Evolutionary conservation across 1,140 invertebrate genomes (phyloP).

Genomic region (Brachionus rubens): DNA sequence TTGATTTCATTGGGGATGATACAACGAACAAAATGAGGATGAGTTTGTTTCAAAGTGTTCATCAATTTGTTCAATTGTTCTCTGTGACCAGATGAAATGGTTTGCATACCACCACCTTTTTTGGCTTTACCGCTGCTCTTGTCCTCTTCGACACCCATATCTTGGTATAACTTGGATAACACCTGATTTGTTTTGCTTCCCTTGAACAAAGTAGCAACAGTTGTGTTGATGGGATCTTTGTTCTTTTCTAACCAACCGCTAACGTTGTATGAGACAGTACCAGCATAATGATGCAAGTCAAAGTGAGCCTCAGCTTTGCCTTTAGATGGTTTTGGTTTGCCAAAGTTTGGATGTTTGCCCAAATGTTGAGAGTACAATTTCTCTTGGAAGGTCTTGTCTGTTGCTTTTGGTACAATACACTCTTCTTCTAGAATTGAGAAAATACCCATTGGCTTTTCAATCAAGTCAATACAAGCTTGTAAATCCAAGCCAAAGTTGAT

Average conservation of each 20-base stretch:
- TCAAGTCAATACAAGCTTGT: conserved; percentile 93
- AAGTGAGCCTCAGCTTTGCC: conserved; percentile 92
- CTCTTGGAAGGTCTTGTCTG: conserved; percentile 91
- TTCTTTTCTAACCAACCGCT: conserved; percentile 98
- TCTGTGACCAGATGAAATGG: conserved; percentile 80
- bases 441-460: conserved; percentile 99
- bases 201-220: conserved; percentile 66
- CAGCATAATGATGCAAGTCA: conserved; percentile 96
- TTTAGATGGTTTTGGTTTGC: conserved; percentile 93
- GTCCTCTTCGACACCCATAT: conserved; percentile 42
- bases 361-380: conserved; percentile 97
- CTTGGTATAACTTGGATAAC: background rate
- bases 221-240: conserved; percentile 99
- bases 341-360: conserved; percentile 94
- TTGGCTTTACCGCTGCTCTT: conserved; percentile 73
- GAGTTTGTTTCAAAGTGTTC: conserved; percentile 88
- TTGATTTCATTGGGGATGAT: conserved; percentile 99
- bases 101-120: conserved; percentile 93
- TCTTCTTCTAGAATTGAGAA: conserved; percentile 99
- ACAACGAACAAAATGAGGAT: conserved; percentile 98
- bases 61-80: conserved; percentile 96
- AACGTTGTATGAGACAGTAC: conserved; percentile 74
- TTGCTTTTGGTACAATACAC: conserved; percentile 99
- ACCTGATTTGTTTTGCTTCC: background rate
- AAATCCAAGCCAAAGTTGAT: conserved; percentile 99